Base-by-base conservation (phyloP, 2,797 vertebrate genomes). In the Liasis olivaceus region DNA sequence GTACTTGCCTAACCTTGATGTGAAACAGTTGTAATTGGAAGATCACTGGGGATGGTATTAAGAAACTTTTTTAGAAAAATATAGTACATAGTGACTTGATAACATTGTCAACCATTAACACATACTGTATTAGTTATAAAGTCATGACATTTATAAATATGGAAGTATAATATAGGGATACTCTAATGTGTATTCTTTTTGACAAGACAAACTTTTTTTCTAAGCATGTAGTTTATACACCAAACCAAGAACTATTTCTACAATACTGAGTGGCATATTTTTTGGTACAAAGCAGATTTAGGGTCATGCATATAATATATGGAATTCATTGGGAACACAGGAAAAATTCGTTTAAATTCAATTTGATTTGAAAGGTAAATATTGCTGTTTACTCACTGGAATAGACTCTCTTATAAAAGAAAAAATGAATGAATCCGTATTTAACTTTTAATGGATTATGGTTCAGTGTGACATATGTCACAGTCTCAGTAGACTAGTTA, bases 51-150 rank as follows among this genome's bases (percentile, higher is more conserved):
- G 5, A 2, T 2, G 9, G 11, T 0, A 24, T 24, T 4, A n/a
- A 72, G 56, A 42, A 54, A 0, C 42, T 5, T 11, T 0, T 91
- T 60, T 86, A 2, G 36, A 14, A 4, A 1, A 28, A 90, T 88
- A 51, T 54, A 87, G 26, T 28, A 36, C 60, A 28, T 62, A 22
- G 17, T 69, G 58, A 13, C 31, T 47, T 64, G 56, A 26, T 0
- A 66, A 36, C 0, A 24, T n/a, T 88, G 1, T 58, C 90, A 94
- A 90, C 8, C 20, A 36, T 59, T 85, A 92, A 95, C 94, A 95
- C 60, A 69, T 95, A 96, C 97, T 93, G 63, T 51, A 95, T 97
- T 95, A 4, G 28, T 47, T 69, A 60, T 66, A 56, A 91, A 26
- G 91, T 91, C 56, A 3, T 54, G 60, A 5, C 87, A 42, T 88